Evolutionary conservation across 2,113 vertebrate species (phyloP).

Genomic region (Spea bombifrons): DNA sequence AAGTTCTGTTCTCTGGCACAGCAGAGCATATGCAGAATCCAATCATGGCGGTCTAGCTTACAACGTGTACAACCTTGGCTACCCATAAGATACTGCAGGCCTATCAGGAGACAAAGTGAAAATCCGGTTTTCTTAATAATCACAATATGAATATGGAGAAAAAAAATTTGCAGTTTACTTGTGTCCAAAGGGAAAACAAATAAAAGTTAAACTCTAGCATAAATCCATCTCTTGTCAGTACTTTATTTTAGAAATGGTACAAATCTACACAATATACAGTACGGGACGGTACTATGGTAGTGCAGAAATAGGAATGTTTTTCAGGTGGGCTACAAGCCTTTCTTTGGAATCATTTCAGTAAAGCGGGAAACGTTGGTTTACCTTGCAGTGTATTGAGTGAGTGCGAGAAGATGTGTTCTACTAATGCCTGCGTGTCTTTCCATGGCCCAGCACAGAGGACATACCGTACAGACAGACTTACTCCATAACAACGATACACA

Average conservation of each 20-base stretch:
- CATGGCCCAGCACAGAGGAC: neutral
- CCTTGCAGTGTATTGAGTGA: neutral
- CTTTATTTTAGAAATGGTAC: conserved; percentile 19
- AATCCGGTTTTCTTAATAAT: too few relatives aligned
- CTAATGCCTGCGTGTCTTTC: neutral
- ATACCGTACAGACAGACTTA: conserved; percentile 37
- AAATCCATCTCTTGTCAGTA: conserved; percentile 33
- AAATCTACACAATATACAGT: conserved; percentile 45
- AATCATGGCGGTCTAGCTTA: too few relatives aligned
- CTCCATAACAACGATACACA: neutral
- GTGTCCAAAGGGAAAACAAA: conserved; percentile 6
- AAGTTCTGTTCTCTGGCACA: too few relatives aligned
- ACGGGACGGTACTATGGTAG: conserved; percentile 10
- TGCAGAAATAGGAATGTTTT: conserved; percentile 6
- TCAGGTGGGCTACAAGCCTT: neutral
- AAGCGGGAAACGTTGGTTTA: too few relatives aligned
- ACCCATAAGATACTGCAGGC: too few relatives aligned
- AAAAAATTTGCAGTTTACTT: neutral
- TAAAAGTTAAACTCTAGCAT: conserved; percentile 30
- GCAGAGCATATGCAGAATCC: too few relatives aligned
- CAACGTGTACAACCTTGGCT: too few relatives aligned
- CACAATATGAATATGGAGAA: neutral
- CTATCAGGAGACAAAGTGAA: too few relatives aligned
- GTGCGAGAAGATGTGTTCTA: neutral
- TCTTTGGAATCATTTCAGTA: neutral